Conservation (phyloP, 2,888 invertebrate genomes). For the Ferdinandea cuprea region DNA sequence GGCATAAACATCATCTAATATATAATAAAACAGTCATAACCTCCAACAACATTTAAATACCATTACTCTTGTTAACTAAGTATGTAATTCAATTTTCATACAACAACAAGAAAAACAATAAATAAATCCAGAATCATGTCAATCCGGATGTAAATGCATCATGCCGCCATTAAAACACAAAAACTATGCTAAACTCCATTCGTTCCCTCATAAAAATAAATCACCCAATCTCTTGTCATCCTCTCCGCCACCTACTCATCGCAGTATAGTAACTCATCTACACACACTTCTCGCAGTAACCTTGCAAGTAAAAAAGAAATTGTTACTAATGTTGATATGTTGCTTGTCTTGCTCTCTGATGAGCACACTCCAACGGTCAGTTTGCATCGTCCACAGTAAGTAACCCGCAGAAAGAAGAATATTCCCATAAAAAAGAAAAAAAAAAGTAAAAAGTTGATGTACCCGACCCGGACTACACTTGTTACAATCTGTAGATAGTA, state of each 20-base stretch:
- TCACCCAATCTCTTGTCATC: constrained; percentile 55
- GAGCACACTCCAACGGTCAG: constrained; percentile 62
- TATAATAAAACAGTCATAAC: constrained; percentile 19
- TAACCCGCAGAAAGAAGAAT: constrained; percentile 11
- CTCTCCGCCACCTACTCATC: constrained; percentile 3
- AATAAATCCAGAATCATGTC: constrained; percentile 37
- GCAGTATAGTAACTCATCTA: too few species aligned
- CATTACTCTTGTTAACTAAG: constrained; percentile 12
- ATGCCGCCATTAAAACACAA: constrained; percentile 8
- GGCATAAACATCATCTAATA: not conserved
- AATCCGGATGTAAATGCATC: constrained; percentile 61
- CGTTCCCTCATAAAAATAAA: constrained; percentile 67
- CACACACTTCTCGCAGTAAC: constrained; percentile 47
- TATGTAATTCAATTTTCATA: constrained; percentile 1
- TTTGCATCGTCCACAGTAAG: constrained; percentile 25
- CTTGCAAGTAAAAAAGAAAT: constrained; percentile 65
- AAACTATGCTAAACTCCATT: constrained; percentile 57
- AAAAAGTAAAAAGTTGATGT: constrained; percentile 38
- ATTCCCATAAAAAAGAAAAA: constrained; percentile 40
- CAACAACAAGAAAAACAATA: constrained; percentile 17
- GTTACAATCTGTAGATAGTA: constrained; percentile 74
- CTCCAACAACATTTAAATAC: constrained; percentile 14
- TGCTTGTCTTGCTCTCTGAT: constrained; percentile 35
- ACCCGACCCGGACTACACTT: constrained; percentile 74
- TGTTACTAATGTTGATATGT: constrained; percentile 32